Percentiles rank a stretch among this genome's conserved stretches.
These are phyloP conservation scores for Nesogale talazaci DNA, from an alignment of 2,113 vertebrate species.

Conservation along the genomic window DNA sequence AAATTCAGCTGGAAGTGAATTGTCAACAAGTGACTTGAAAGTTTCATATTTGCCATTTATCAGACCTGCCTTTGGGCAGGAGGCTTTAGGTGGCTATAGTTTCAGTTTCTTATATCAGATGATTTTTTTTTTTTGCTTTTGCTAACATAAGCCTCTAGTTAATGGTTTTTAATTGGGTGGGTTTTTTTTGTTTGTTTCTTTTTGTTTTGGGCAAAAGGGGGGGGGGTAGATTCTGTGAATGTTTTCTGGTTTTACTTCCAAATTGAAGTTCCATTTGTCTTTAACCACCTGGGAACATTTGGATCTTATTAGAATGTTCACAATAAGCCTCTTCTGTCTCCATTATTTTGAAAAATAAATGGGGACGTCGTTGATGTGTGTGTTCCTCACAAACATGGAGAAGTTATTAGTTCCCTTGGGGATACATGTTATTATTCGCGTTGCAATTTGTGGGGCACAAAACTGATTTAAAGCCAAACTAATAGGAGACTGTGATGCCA, in stretches of 20 bases:
- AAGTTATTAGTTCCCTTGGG: not conserved
- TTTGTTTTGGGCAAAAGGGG: not conserved
- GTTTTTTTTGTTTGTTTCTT: not conserved
- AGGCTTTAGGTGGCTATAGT: not conserved
- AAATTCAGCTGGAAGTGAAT: not conserved
- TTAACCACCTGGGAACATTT: constrained; percentile 8
- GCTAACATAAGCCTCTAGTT: not conserved
- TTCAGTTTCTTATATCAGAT: constrained; percentile 32
- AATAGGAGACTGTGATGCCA: constrained; percentile 6
- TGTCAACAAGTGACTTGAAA: not conserved
- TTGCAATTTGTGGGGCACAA: not conserved
- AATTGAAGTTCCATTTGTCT: not conserved
- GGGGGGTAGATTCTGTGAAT: not conserved
- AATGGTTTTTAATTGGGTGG: not conserved
- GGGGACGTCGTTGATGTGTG: not conserved
- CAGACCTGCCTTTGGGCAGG: not conserved
- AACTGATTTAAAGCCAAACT: constrained; percentile 25
- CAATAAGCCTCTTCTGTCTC: constrained; percentile 12
- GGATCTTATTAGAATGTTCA: constrained; percentile 5
- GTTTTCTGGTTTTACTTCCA: not conserved
- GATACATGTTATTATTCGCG: not conserved
- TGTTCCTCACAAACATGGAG: not conserved
- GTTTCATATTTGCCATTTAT: not conserved
- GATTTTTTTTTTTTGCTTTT: not conserved
- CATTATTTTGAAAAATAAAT: constrained; percentile 15